Percentiles rank a stretch among this genome's conserved stretches.
phyloP scores from a whole-genome alignment of 2,113 vertebrate species.

The Chloebia gouldiae region DNA sequence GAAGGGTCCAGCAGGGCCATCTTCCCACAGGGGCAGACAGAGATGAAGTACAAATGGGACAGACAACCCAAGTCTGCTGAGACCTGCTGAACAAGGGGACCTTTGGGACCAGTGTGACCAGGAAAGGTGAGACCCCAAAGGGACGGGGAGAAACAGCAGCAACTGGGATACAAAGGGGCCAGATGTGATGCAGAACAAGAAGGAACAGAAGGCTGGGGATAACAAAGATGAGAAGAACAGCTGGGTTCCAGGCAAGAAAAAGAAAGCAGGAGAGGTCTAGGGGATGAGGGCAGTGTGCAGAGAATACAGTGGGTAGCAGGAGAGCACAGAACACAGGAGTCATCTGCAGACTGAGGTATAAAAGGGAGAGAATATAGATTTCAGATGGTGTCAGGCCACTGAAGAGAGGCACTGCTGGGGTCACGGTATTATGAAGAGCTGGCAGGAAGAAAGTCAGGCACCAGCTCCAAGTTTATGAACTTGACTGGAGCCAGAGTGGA shows the following conservation, averaged over 20 bases:
- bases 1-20: not conserved
- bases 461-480: not conserved
- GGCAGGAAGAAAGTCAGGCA: not conserved
- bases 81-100: not conserved
- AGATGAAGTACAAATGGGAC: not conserved
- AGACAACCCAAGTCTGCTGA: not conserved
- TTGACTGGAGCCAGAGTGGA: not conserved
- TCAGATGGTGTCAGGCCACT: not conserved
- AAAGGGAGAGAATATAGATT: not conserved
- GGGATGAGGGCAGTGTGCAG: not conserved
- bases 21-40: rapidly evolving
- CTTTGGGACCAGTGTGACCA: not conserved
- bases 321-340: not conserved
- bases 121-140: not conserved
- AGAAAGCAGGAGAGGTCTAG: not conserved
- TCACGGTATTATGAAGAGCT: not conserved
- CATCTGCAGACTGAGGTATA: not conserved
- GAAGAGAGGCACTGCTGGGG: not conserved
- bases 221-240: slow-evolving; percentile 33
- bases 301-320: not conserved
- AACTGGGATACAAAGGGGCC: not conserved
- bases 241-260: not conserved
- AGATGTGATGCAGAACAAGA: not conserved
- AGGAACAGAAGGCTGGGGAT: not conserved
- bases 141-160: not conserved